These are phyloP conservation scores for Limulus polyphemus DNA, from an alignment of 2,888 invertebrate species.

Conservation along the genomic window DNA sequence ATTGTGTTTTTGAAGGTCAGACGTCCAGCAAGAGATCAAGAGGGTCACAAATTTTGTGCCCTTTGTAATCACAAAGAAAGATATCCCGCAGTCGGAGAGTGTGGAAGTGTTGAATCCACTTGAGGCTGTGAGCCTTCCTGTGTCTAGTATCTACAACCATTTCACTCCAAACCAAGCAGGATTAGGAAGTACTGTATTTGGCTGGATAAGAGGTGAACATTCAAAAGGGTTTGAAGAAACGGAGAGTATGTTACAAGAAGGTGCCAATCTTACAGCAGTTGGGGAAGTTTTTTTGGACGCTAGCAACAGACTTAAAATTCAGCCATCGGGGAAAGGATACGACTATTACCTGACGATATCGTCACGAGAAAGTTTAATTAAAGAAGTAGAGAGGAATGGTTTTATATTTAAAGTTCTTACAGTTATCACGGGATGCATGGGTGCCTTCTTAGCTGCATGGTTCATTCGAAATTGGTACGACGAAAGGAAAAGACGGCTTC, in stretches of 20 bases:
- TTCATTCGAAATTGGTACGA: slow-evolving; percentile 4
- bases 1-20: slow-evolving; percentile 52
- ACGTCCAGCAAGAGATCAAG: slow-evolving; percentile 63
- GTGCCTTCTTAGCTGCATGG: slow-evolving; percentile 28
- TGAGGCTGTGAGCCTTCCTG: slow-evolving; percentile 54
- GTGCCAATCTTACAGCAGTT: slow-evolving; percentile 62
- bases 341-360: slow-evolving; percentile 67
- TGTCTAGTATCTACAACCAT: slow-evolving; percentile 69
- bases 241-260: slow-evolving; percentile 71
- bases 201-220: slow-evolving; percentile 65
- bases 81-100: slow-evolving; percentile 36
- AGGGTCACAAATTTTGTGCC: slow-evolving; percentile 67
- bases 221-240: slow-evolving; percentile 74
- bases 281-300: slow-evolving; percentile 56
- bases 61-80: slow-evolving; percentile 50
- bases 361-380: slow-evolving; percentile 58
- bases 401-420: slow-evolving; percentile 44
- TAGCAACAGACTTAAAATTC: slow-evolving; percentile 49
- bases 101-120: slow-evolving; percentile 61
- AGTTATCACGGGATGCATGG: slow-evolving; percentile 45
- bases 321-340: slow-evolving; percentile 51
- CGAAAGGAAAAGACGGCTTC: slow-evolving; percentile 5
- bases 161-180: slow-evolving; percentile 65
- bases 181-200: slow-evolving; percentile 66
- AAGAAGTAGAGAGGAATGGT: slow-evolving; percentile 56